These are phyloP conservation scores for Drosophila helvetica DNA, from an alignment of 2,888 invertebrate genomes.

Conservation along the genomic window DNA sequence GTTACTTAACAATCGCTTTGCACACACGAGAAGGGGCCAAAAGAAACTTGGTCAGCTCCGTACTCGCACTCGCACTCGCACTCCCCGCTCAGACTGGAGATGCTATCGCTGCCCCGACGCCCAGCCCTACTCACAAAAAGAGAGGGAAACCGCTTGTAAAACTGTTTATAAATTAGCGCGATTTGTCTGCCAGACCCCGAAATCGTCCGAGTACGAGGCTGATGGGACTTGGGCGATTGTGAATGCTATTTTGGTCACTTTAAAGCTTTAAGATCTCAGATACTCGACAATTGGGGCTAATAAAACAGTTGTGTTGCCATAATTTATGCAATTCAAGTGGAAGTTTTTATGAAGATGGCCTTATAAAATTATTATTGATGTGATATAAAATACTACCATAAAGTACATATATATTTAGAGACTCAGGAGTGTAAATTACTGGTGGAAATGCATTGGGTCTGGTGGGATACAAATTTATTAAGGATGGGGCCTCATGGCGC, in stretches of 20 bases:
- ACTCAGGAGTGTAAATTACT: too few species aligned
- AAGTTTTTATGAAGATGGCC: too few species aligned
- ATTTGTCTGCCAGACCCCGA: slow-evolving; percentile 43
- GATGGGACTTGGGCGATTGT: slow-evolving; percentile 7
- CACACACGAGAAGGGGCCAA: slow-evolving; percentile 27
- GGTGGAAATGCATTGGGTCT: too few species aligned
- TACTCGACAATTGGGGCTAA: background rate
- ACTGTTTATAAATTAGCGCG: slow-evolving; percentile 64
- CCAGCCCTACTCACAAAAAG: slow-evolving; percentile 6
- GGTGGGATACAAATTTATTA: background rate
- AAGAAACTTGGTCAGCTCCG: slow-evolving; percentile 68
- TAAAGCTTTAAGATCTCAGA: background rate
- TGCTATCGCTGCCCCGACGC: slow-evolving; percentile 51
- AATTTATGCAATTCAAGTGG: too few species aligned
- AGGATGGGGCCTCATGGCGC: slow-evolving; percentile 8
- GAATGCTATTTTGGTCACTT: slow-evolving; percentile 3
- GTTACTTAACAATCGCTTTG: slow-evolving; percentile 63
- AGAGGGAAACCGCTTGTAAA: slow-evolving; percentile 42
- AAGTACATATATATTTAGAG: too few species aligned
- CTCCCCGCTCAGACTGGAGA: slow-evolving; percentile 39
- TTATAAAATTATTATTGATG: too few species aligned
- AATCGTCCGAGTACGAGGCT: slow-evolving; percentile 1
- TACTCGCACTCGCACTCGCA: slow-evolving; percentile 2
- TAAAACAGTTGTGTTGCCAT: background rate
- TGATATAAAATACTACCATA: too few species aligned